Base-by-base conservation (phyloP, 2,888 invertebrate species). In the Athripsodes cinereus region DNA sequence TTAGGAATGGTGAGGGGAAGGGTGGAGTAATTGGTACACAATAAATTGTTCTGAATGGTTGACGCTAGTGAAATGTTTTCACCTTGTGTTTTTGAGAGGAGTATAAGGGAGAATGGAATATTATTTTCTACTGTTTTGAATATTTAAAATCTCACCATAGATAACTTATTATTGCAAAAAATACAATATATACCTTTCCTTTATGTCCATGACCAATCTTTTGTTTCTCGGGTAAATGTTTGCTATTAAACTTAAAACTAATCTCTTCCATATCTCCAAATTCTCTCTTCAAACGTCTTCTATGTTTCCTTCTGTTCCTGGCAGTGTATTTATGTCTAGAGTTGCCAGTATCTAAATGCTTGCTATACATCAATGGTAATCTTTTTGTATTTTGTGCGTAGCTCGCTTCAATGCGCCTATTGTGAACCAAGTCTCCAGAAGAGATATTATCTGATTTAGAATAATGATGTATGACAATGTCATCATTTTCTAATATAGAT, bases 221-320 rank as follows among this genome's bases (percentile, higher is more conserved):
- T 5, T 55, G 52, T 52, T 59, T 59, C 8, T 55, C 59, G 1
- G 40, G 8, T n/a, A 53, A 16, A 40, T 53, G 55, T n/a, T 52
- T 47, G 21, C 52, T 40, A 11, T 55, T 54, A 19, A 55, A 54
- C 8, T 52, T 49, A 49, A 51, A 59, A 48, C 47, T 46, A 19
- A 20, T 21, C 11, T 40, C 54, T 19, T 50, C 54, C 3, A 20
- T 35, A 11, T 21, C 57, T 22, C 49, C 57, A 6, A 51, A 51
- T 18, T 58, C 55, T 44, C 31, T 50, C 48, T 61, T 63, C 50
- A 61, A 57, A n/a, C 62, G 26, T 22, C 62, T 40, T 21, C 62
- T 51, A 13, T 40, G 13, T 40, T 50, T 16, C 13, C 50, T 22
- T 16, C 50, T 21, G 22, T 22, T 16, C 18, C 10, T 16, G 20